Percentiles rank a stretch among this genome's conserved stretches.
These are phyloP conservation scores for Pterocles burchelli DNA, from an alignment of 2,113 vertebrate species.

Conservation along the genomic window DNA sequence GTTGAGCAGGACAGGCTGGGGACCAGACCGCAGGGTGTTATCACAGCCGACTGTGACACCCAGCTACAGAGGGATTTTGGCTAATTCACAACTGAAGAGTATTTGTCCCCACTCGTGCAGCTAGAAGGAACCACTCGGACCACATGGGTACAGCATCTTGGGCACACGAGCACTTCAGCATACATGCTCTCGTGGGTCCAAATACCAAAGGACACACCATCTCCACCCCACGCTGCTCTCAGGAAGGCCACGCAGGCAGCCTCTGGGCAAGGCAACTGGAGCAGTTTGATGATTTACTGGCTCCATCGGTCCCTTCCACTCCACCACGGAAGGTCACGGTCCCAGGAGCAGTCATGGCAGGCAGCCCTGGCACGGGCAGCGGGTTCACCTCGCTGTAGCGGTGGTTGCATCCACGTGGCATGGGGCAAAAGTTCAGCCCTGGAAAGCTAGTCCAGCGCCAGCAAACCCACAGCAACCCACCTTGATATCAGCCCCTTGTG, in stretches of 20 bases:
- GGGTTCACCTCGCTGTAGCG: neutral
- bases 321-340: rapidly evolving
- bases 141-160: neutral
- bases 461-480: neutral
- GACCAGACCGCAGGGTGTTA: neutral
- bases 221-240: rapidly evolving
- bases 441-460: neutral
- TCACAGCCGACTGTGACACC: neutral
- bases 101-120: neutral
- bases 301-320: neutral
- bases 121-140: neutral
- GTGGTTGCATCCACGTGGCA: neutral
- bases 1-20: neutral
- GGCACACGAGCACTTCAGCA: neutral
- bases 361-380: neutral
- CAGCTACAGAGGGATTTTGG: neutral
- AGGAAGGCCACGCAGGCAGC: neutral
- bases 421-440: neutral
- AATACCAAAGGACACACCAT: neutral
- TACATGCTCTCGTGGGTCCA: neutral
- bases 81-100: neutral
- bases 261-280: neutral
- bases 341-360: neutral
- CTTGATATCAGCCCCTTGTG: neutral
- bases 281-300: neutral